Base-by-base conservation (phyloP, 2,113 vertebrate genomes). In the Lepus americanus region DNA sequence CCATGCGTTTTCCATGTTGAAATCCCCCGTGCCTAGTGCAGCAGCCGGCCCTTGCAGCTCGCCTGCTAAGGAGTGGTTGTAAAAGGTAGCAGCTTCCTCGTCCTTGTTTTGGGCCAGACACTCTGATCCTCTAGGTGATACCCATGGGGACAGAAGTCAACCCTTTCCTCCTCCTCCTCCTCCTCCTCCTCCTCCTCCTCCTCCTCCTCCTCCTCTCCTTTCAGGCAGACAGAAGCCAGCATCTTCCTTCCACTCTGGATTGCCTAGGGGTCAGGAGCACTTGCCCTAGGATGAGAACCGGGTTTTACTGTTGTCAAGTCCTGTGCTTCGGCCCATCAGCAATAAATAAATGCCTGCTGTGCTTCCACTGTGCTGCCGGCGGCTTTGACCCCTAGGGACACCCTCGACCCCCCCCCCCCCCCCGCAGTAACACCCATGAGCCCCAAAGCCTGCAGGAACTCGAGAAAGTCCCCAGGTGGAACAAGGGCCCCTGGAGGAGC, bases 31-130 rank as follows among this genome's bases (percentile, higher is more conserved):
- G 51, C 49, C 22, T 19, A 4, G 66, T 1, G 13, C 0, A 16
- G 25, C 13, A 29, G 27, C 25, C 0, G 0, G 9, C 3, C 29
- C 7, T 1, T 3, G 5, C 5, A 19, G 31, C 17, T 49, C 51
- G 27, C 20, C 27, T 27, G n/a, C 7, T 22, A 20, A 73, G 70
- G n/a, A 23, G 9, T 14, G 6, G 55, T 6, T 1, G 12, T 6
- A 6, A 77, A 51, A 70, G 53, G 7, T 0, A 61, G 7, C 4
- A 0, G 1, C 39, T 93, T 70, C 22, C 39, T 19, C 2, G 0
- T 8, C 17, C 59, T 76, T 3, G 6, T 27, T n/a, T 69, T 36
- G 23, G 22, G 16, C 31, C 13, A 25, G 51, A 39, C 36, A 27
- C 3, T 33, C 5, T 14, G 27, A 44, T 33, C 7, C 19, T 9